phyloP scores from a whole-genome alignment of 2,797 vertebrate species.

The Malacoctenus gilli region DNA sequence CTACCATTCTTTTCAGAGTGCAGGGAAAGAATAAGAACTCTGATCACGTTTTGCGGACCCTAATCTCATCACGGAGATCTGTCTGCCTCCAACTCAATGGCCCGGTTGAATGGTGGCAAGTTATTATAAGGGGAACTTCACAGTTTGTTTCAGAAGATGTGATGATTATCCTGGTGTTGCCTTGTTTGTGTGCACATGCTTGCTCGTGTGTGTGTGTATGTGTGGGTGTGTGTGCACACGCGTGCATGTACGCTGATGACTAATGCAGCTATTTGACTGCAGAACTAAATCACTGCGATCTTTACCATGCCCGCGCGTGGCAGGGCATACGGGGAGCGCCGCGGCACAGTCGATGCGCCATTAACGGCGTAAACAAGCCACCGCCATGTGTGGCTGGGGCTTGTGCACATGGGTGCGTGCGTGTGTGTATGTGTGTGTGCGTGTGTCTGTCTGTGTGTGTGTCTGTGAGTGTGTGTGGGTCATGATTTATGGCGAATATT shows the following conservation, averaged over 20 bases:
- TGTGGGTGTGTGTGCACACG: constrained; percentile 1
- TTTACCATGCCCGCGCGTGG: constrained; percentile 16
- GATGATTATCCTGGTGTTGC: constrained; percentile 61
- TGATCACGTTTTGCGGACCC: constrained; percentile 48
- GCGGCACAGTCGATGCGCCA: constrained; percentile 27
- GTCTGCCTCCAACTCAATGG: constrained; percentile 44
- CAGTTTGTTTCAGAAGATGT: constrained; percentile 46
- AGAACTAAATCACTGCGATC: constrained; percentile 24
- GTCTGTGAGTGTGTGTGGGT: constrained; percentile 17
- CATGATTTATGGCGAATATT: constrained; percentile 71
- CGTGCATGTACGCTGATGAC: constrained; percentile 1
- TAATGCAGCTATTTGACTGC: constrained; percentile 31
- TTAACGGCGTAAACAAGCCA: constrained; percentile 27
- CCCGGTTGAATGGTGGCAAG: constrained; percentile 50
- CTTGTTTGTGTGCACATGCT: no score
- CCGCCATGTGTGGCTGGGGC: constrained; percentile 17
- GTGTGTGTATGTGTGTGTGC: constrained; percentile 4
- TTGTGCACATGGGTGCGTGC: constrained; percentile 10
- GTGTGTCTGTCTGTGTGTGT: constrained; percentile 6
- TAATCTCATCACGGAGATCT: constrained; percentile 59
- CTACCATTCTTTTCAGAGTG: neutral
- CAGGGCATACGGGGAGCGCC: constrained; percentile 3
- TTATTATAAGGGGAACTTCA: constrained; percentile 62
- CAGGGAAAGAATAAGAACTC: constrained; percentile 32
- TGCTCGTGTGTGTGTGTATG: constrained; percentile 2